Evolutionary conservation across 2,113 vertebrate genomes (phyloP), one percentile per base, ranked within the genome.

Genomic region (Planiliza haematocheilus): DNA sequence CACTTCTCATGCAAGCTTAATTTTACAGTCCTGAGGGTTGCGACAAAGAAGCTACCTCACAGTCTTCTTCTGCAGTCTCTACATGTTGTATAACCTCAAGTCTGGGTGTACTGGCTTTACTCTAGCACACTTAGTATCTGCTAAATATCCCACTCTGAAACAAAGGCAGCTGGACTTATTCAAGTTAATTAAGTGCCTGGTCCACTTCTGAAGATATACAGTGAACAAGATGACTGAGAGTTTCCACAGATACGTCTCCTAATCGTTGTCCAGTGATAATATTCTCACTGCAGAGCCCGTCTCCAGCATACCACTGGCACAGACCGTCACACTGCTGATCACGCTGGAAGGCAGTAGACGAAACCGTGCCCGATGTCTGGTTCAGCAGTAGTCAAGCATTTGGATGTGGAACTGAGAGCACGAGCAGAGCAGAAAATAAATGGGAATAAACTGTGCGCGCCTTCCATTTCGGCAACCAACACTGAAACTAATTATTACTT

Each of bases 361-460:
- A 52, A 58, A 51, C 55, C 8, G 10, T 18, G 57, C 71, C 70
- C 57, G 38, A 50, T n/a, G n/a, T 59, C 46, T 52, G 20, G 46
- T 61, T 30, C 48, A n/a, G 50, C 9, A 53, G 36, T 2, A 17
- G 46, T 63, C 51, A 18, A 52, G 34, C 38, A 52, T 24, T 65
- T 45, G 36, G 67, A 17, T 51, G 7, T 7, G 1, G n/a, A 52
- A 30, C 58, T 37, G 37, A 70, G 13, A 37, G 69, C 52, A 46
- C 20, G 7, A 4, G 24, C 36, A 37, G 8, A 9, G 21, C 7
- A 1, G 39, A 36, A 5, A n/a, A 16, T 30, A 30, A 30, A 30
- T 5, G 24, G 2, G 24, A 30, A 30, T 30, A 30, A 30, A 30
- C 24, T 30, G 24, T 30, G n/a, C n/a, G n/a, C n/a, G 34, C 9